phyloP scores from a whole-genome alignment of 2,797 vertebrate genomes.

The Bradypodion pumilum region DNA sequence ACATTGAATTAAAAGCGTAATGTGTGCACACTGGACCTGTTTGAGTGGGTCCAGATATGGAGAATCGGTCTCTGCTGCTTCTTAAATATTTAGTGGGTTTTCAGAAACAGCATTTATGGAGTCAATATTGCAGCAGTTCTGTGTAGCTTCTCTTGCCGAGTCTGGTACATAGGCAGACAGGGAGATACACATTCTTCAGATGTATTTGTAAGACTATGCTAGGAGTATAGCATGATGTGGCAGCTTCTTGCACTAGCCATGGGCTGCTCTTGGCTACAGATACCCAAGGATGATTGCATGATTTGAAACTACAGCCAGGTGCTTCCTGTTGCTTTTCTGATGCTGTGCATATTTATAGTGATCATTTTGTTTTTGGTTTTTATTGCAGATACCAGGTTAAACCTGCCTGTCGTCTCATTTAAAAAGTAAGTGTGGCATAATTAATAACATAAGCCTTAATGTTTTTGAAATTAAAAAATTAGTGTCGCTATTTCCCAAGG shows the following conservation, averaged over 20 bases:
- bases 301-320: not conserved
- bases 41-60: too few relatives aligned
- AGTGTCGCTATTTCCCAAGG: not conserved
- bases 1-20: not conserved
- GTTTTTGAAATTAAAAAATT: not conserved
- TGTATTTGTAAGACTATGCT: not conserved
- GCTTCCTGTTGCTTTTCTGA: not conserved
- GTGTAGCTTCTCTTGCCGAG: not conserved
- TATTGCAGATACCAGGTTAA: slow-evolving; percentile 66
- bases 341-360: slow-evolving; percentile 12
- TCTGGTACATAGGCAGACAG: not conserved
- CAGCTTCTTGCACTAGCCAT: too few relatives aligned
- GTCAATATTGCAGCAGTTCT: not conserved
- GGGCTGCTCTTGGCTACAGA: not conserved
- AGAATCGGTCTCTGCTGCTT: not conserved
- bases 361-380: slow-evolving; percentile 28
- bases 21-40: not conserved
- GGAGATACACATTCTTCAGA: not conserved
- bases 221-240: not conserved
- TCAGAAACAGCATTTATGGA: not conserved
- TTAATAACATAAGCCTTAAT: not conserved
- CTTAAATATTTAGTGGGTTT: not conserved
- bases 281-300: not conserved
- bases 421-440: slow-evolving; percentile 81
- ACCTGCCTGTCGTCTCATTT: slow-evolving; percentile 82